phyloP scores from a whole-genome alignment of 64 coral and sea anemone species.

The Stichodactyla helianthus region DNA sequence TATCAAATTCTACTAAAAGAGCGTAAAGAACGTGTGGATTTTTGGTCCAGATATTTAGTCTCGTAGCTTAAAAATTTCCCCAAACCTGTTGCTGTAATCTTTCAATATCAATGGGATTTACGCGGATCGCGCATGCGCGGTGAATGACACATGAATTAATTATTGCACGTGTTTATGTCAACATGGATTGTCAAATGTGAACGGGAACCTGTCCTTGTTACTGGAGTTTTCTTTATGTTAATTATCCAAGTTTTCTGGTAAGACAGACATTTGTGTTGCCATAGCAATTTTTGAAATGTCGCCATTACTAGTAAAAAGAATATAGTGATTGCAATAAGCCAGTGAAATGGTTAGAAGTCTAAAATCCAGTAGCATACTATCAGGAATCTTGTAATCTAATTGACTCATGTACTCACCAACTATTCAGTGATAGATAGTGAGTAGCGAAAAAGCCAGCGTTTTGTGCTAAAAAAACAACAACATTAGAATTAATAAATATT shows the following conservation, averaged over 20 bases:
- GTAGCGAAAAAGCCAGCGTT: too few relatives aligned
- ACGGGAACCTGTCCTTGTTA: background rate
- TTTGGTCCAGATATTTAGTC: background rate
- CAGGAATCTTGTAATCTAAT: too few relatives aligned
- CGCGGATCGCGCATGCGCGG: background rate
- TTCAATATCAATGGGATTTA: background rate
- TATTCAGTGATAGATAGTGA: too few relatives aligned
- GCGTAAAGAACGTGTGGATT: background rate
- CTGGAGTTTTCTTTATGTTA: background rate
- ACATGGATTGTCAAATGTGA: background rate
- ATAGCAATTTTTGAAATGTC: background rate
- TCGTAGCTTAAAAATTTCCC: background rate
- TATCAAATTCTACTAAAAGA: background rate
- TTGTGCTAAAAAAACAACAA: too few relatives aligned
- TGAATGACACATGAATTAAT: background rate
- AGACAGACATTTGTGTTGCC: background rate
- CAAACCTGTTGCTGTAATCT: background rate
- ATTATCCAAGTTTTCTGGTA: background rate
- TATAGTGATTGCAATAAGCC: too few relatives aligned
- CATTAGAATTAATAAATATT: too few relatives aligned
- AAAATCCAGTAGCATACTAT: too few relatives aligned
- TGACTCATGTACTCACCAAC: too few relatives aligned
- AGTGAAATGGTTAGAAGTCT: too few relatives aligned
- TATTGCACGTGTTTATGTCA: constrained; percentile 7
- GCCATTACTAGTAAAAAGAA: too few relatives aligned